Evolutionary conservation across 2,797 vertebrate species (phyloP), one percentile per base, ranked within the genome.

Genomic region (Clarias laeviceps): DNA sequence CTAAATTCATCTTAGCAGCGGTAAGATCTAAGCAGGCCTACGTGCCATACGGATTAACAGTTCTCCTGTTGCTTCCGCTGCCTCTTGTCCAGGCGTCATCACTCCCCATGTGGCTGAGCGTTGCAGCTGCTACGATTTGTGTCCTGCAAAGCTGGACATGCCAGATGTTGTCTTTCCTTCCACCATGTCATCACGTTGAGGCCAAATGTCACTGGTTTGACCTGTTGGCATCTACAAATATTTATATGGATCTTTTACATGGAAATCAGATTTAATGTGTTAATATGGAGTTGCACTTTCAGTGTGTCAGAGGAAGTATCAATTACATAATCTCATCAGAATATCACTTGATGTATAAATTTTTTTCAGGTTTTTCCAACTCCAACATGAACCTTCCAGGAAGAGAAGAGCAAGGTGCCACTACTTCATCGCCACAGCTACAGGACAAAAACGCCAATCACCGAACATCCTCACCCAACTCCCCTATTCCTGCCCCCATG

Each of bases 361-460:
- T 2, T 54, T 61, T 86, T 72, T 70, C 88, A 98, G 97, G 97
- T 93, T 96, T 96, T 78, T 88, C 88, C 92, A 97, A 98, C 93
- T 97, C 94, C 56, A 99, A 98, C 92, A 96, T 98, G 92, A 99
- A 98, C 90, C 90, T 97, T 77, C 95, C 95, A 65, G 95, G 95
- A 84, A 94, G 91, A 83, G 97, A 97, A 77, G 97, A 97, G 56
- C 92, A 95, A 86, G 93, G 93, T 85, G 95, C 94, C 29, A 94
- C 93, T 74, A 94, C 95, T 65, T 92, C 92, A 40, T 93, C 93
- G 78, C 92, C 96, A 12, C 97, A 97, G 91, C 94, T 95, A 0
- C 97, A 97, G 92, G 98, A 99, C 91, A 97, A 95, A 93, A 99
- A 99, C 45, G 98, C 98, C 91, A 99, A 99, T 93, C 97, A 96